Evolutionary conservation across 2,113 vertebrate genomes (phyloP), one percentile per base, ranked within the genome.

Genomic region (Stigmatopora nigra): DNA sequence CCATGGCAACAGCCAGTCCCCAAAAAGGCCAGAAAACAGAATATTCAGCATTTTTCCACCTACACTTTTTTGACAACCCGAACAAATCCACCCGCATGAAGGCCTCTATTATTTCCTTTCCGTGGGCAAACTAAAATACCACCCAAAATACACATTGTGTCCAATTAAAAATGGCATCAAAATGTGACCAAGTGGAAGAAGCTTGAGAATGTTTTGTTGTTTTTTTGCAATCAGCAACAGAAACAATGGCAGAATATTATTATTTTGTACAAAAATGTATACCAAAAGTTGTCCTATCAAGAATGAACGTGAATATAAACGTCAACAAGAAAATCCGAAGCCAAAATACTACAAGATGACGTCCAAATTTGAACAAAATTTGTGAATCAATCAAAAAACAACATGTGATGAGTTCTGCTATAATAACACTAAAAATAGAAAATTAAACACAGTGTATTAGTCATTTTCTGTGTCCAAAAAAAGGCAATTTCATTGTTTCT

Each of bases 1-100:
- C 72, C 64, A 75, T 64, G 64, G 64, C 52, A 69, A 74, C 71
- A 59, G 22, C 55, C 11, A 60, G n/a, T 64, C 63, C 63, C 38
- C n/a, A 45, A 48, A 44, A 67, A 17, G 36, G 52, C 53, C 46
- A 65, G 48, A 61, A 61, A 52, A 67, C 31, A 15, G 44, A 41
- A 20, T 45, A 20, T 60, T 51, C 8, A 20, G 48, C 17, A n/a
- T 9, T 22, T 25, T 56, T 1, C 5, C 25, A 5, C 15, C 14
- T 17, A 15, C 12, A 56, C 15, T 13, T 56, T 13, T 56, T 56
- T 25, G 53, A 15, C 25, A 20, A 25, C 7, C 6, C 14, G 22
- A 60, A 69, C 63, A 52, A n/a, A 41, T 57, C 68, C 46, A 57
- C 41, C 14, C n/a, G 4, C 61, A 25, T 31, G 53, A 55, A 45